Base-by-base conservation (phyloP, 2,888 invertebrate genomes). In the Apoderus coryli region DNA sequence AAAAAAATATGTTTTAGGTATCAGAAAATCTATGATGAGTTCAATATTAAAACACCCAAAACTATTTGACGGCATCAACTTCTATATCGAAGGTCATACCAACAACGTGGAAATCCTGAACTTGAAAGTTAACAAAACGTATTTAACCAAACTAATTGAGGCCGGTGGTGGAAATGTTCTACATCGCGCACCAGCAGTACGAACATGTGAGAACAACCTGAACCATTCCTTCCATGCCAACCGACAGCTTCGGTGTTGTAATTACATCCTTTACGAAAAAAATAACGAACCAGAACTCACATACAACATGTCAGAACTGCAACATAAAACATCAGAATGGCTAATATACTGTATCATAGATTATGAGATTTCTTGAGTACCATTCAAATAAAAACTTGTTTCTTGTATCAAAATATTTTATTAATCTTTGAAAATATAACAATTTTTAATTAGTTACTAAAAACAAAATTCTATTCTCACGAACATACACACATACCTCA, bases 21-120 rank as follows among this genome's bases (percentile, higher is more conserved):
- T 49, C 5, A 38, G 31, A 23, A 43, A 36, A 32, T 44, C 52
- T 5, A 40, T 47, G 23, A 31, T 43, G 16, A 52, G 52, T 38
- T 38, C 40, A 4, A 19, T 53, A 10, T 29, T 52, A 6, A 48
- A 44, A 15, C 36, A 44, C 13, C 54, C 53, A n/a, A 45, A 44
- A 35, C 38, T 55, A 5, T 55, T 55, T 34, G 44, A 48, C 33
- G 49, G 50, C 1, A 41, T 54, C 7, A 45, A 44, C 25, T 53
- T 54, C 39, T 48, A 43, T 34, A 40, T 54, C 28, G 32, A 35
- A 22, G 38, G 37, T 14, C 44, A 44, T 27, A 37, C 34, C 11
- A 36, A 33, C 7, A 23, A 32, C 11, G 38, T 43, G 3, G 27
- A 33, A 11, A 37, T 50, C 5, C 27, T 46, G 19, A 32, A 42